A percentile compares a stretch with the other conserved stretches of the same genome.
phyloP scores from a whole-genome alignment of 2,888 invertebrate species.

The Polymixis lichenea region DNA sequence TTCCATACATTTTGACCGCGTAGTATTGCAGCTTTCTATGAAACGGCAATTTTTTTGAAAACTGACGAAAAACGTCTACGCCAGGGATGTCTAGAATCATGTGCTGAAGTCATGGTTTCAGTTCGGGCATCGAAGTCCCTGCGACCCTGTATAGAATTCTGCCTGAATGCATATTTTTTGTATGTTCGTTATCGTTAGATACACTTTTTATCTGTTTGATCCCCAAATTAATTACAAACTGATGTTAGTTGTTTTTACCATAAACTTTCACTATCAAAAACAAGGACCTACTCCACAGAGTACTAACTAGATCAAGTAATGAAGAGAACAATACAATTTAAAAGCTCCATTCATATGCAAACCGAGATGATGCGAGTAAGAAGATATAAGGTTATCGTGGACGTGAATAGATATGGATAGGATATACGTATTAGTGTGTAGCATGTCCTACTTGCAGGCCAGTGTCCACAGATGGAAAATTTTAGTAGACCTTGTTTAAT shows the following conservation, averaged over 20 bases:
- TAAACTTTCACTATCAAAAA: neutral
- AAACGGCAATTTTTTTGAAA: no score
- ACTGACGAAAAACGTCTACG: no score
- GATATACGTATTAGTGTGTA: conserved; percentile 37
- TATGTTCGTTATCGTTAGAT: neutral
- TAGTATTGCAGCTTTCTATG: no score
- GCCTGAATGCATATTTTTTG: neutral
- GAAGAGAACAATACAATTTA: conserved; percentile 42
- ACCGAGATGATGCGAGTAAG: conserved; percentile 28
- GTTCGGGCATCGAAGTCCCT: no score
- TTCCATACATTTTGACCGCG: no score
- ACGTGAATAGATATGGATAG: conserved; percentile 39
- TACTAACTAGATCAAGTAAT: conserved; percentile 18
- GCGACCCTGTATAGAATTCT: neutral
- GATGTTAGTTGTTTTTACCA: neutral
- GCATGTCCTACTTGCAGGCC: conserved; percentile 48
- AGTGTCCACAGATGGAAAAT: conserved; percentile 48
- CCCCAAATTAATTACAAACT: neutral
- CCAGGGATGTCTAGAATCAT: no score
- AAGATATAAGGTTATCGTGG: conserved; percentile 53
- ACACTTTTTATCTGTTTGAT: neutral
- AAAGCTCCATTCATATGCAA: conserved; percentile 48
- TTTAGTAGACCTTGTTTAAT: conserved; percentile 23
- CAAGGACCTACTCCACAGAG: neutral
- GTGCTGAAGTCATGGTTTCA: no score